A percentile compares a stretch with the other conserved stretches of the same genome.
Conservation (phyloP, 2,797 vertebrate genomes). For the Parauchenoglanis ngamensis region DNA sequence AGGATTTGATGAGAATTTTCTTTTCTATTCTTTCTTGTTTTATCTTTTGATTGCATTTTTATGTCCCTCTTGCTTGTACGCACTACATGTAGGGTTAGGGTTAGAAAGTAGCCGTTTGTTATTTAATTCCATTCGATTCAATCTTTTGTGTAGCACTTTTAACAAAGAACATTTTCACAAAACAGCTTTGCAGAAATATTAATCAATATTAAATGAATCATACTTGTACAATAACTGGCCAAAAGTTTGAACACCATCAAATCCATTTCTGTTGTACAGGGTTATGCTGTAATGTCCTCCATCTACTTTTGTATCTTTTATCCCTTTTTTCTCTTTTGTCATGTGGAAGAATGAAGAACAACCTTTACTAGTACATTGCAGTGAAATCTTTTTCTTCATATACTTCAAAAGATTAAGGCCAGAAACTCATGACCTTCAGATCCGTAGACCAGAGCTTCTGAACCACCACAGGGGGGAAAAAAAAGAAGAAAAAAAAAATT, state of each 20-base stretch:
- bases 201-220: neutral
- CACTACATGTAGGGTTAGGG: neutral
- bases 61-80: neutral
- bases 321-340: neutral
- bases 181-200: neutral
- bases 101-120: neutral
- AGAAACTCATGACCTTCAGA: neutral
- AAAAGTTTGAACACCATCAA: neutral
- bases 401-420: neutral
- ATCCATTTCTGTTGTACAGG: neutral
- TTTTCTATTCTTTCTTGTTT: too few species aligned
- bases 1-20: neutral
- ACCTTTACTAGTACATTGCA: neutral
- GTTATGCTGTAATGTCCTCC: neutral
- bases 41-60: too few species aligned
- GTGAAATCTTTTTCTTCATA: neutral
- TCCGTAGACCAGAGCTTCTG: neutral
- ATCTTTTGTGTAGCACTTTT: neutral
- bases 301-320: neutral
- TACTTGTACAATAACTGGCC: neutral
- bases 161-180: neutral
- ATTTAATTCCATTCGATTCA: neutral
- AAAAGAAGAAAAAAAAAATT: neutral
- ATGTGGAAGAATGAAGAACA: neutral
- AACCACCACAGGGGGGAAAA: neutral